phyloP scores from a whole-genome alignment of 2,888 invertebrate species.

The Agrotis clavis region DNA sequence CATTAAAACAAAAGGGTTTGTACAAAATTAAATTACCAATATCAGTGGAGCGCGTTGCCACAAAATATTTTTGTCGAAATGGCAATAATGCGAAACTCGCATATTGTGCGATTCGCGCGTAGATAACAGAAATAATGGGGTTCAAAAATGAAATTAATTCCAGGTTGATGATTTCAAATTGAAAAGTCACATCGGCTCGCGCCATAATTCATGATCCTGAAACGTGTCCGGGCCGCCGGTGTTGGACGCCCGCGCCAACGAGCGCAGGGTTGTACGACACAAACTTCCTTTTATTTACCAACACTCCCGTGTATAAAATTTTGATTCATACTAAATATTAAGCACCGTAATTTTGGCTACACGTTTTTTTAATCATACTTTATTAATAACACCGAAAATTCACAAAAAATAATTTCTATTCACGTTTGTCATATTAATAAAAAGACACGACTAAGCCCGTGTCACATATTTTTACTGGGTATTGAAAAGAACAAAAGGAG shows the following conservation, averaged over 20 bases:
- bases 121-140: slow-evolving; percentile 91
- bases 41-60: slow-evolving; percentile 73
- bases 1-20: slow-evolving; percentile 76
- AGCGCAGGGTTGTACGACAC: slow-evolving; percentile 78
- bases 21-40: slow-evolving; percentile 80
- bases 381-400: slow-evolving; percentile 49
- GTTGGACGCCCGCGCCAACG: slow-evolving; percentile 79
- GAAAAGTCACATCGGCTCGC: slow-evolving; percentile 91
- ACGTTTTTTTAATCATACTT: slow-evolving; percentile 49
- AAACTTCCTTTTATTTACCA: slow-evolving; percentile 73
- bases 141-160: slow-evolving; percentile 92
- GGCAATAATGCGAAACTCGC: slow-evolving; percentile 89
- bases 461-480: slow-evolving; percentile 57
- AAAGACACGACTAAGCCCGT: slow-evolving; percentile 68
- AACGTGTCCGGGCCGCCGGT: slow-evolving; percentile 90
- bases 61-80: slow-evolving; percentile 87
- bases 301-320: slow-evolving; percentile 55
- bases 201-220: slow-evolving; percentile 91
- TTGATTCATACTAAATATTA: slow-evolving; percentile 57
- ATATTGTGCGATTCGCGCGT: slow-evolving; percentile 89
- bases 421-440: slow-evolving; percentile 50
- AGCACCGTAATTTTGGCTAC: slow-evolving; percentile 43
- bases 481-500: slow-evolving; percentile 63
- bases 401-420: slow-evolving; percentile 39
- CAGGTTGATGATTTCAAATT: slow-evolving; percentile 92